Conservation (phyloP, 2,113 vertebrate genomes). For the Cheilinus undulatus region DNA sequence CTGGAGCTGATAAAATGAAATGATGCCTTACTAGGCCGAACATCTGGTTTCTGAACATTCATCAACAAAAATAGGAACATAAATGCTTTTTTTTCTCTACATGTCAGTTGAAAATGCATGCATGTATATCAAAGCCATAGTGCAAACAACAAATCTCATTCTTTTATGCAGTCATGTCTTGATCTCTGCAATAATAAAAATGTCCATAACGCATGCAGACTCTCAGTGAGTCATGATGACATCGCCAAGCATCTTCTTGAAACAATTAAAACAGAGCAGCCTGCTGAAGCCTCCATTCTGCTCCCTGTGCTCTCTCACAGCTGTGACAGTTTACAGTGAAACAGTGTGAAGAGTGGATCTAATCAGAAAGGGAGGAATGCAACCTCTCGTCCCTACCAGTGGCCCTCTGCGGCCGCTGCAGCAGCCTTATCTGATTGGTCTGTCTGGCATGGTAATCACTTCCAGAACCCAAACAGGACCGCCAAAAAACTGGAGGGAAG, state of each 20-base stretch:
- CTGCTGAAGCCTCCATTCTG: conserved; percentile 2
- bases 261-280: conserved; percentile 23
- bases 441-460: conserved; percentile 80
- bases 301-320: conserved; percentile 41
- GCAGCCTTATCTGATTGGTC: conserved; percentile 80
- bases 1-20: too few relatives aligned
- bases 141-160: background rate
- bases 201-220: background rate
- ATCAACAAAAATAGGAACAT: too few relatives aligned
- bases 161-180: background rate
- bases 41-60: too few relatives aligned
- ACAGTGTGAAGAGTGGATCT: conserved; percentile 71
- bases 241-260: conserved; percentile 31
- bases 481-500: conserved; percentile 26
- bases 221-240: conserved; percentile 28
- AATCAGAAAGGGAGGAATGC: conserved; percentile 76
- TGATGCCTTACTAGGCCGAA: too few relatives aligned
- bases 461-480: conserved; percentile 70
- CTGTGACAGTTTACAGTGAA: conserved; percentile 70
- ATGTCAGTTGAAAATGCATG: too few relatives aligned
- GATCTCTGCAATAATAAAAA: conserved; percentile 8
- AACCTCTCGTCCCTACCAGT: conserved; percentile 72
- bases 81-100: too few relatives aligned
- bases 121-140: too few relatives aligned
- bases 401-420: conserved; percentile 68